Conservation (phyloP, 2,888 invertebrate genomes). For the Endomychus coccineus region DNA sequence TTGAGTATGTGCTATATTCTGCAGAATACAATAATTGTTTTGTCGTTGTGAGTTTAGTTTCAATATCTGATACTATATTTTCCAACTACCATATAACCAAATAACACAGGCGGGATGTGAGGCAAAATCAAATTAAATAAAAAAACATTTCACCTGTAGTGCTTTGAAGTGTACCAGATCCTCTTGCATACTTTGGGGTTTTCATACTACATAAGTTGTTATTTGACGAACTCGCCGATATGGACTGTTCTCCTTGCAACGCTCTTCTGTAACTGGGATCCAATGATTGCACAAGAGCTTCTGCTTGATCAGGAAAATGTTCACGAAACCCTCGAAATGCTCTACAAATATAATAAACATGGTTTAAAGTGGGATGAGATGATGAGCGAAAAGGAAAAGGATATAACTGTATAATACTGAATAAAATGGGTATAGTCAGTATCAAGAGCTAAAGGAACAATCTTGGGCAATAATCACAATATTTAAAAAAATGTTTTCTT, state of each 20-base stretch:
- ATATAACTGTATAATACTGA: too few species aligned
- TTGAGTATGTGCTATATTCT: too few species aligned
- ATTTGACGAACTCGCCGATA: conserved; percentile 49
- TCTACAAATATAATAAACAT: conserved; percentile 46
- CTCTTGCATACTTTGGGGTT: conserved; percentile 39
- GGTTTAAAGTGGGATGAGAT: too few species aligned
- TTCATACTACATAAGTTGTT: conserved; percentile 45
- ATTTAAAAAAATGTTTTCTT: too few species aligned
- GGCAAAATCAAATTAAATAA: not conserved
- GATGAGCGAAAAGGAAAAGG: too few species aligned
- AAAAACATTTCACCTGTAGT: conserved; percentile 42
- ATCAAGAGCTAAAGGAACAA: too few species aligned
- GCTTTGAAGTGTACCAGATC: conserved; percentile 36
- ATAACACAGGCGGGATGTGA: not conserved
- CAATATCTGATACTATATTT: too few species aligned
- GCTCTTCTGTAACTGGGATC: conserved; percentile 70
- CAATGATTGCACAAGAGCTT: conserved; percentile 70
- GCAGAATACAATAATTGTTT: too few species aligned
- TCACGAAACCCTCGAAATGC: conserved; percentile 87
- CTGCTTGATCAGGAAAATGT: conserved; percentile 87
- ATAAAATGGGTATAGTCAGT: too few species aligned
- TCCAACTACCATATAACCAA: too few species aligned
- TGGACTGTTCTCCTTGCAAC: conserved; percentile 50
- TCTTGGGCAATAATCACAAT: too few species aligned
- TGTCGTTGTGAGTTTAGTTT: too few species aligned